Conservation (phyloP, 2,888 invertebrate genomes). For the Pristionchus maxplancki region DNA sequence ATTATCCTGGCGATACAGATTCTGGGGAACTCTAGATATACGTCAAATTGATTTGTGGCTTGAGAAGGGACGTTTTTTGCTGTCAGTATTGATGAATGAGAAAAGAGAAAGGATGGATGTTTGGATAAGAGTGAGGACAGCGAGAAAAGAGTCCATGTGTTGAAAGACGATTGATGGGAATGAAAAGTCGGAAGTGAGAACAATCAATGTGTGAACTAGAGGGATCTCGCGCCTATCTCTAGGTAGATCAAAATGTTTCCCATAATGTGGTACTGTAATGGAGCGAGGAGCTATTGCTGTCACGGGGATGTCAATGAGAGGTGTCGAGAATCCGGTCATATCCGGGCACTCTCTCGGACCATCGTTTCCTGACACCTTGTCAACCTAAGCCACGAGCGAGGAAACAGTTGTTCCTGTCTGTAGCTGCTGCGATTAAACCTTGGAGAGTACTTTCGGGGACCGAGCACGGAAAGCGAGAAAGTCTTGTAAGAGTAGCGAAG, state of each 20-base stretch:
- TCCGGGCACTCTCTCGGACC: not conserved
- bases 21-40: not conserved
- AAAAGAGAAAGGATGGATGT: not conserved
- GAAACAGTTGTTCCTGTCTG: constrained; percentile 21
- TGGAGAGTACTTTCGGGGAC: not conserved
- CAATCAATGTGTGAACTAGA: not conserved
- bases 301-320: not conserved
- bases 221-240: not conserved
- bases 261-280: not conserved
- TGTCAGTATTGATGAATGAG: not conserved
- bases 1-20: not conserved
- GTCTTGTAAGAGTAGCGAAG: not conserved
- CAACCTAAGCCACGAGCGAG: not conserved
- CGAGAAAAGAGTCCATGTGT: constrained; percentile 23
- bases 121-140: constrained; percentile 28
- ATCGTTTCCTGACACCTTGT: constrained; percentile 12
- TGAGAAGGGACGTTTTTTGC: not conserved
- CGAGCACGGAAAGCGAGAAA: not conserved
- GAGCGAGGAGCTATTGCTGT: not conserved
- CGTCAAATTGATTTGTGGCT: constrained; percentile 8
- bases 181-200: constrained; percentile 25
- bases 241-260: not conserved
- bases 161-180: constrained; percentile 19
- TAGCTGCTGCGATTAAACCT: not conserved
- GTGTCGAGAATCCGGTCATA: not conserved